Conservation (phyloP, 2,113 vertebrate genomes). For the Phalacrocorax brasilianus region DNA sequence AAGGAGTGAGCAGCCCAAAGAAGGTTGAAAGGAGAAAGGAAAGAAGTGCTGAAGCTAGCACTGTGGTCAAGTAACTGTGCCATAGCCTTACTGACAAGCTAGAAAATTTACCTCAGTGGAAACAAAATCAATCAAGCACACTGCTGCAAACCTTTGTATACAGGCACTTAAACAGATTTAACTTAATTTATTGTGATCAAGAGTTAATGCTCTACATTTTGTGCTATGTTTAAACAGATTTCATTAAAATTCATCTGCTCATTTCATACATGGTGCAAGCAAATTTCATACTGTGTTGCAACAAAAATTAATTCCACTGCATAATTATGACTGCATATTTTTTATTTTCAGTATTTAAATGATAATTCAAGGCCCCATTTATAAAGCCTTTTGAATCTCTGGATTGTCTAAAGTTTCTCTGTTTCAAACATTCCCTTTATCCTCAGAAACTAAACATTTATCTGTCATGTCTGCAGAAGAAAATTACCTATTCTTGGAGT, state of each 20-base stretch:
- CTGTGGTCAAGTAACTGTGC: background rate
- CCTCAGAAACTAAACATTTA: background rate
- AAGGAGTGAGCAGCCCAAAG: background rate
- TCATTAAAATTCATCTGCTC: background rate
- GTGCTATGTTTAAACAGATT: background rate
- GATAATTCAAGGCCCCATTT: background rate
- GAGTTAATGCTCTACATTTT: background rate
- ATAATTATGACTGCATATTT: background rate
- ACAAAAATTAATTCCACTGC: background rate
- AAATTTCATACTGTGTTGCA: background rate
- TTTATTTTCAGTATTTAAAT: background rate
- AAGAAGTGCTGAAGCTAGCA: background rate
- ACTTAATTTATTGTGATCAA: background rate
- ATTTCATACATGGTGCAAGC: fast-evolving
- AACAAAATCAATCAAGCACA: background rate
- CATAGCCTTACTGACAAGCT: background rate
- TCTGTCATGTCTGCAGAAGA: conserved; percentile 18
- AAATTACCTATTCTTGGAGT: conserved; percentile 28
- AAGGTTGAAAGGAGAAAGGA: background rate
- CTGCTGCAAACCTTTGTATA: background rate
- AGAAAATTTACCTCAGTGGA: background rate
- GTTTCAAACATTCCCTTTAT: background rate
- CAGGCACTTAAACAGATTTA: background rate
- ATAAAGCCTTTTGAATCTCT: background rate
- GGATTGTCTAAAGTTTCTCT: background rate